A percentile compares a stretch with the other conserved stretches of the same genome.
Conservation (phyloP, 2,888 invertebrate species). For the Calameuta idolon region DNA sequence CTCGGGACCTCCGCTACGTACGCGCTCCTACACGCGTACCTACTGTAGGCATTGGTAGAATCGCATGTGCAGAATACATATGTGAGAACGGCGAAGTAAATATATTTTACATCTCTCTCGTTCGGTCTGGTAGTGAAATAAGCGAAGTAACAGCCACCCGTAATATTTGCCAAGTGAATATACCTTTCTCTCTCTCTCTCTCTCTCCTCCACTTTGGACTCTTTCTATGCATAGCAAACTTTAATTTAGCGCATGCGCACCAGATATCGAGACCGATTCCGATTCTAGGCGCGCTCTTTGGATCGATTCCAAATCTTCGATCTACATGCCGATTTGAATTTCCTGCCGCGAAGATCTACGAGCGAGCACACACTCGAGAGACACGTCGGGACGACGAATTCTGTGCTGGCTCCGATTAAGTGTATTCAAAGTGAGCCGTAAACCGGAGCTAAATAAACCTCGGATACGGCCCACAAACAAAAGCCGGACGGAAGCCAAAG, state of each 20-base stretch:
- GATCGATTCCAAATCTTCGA: slow-evolving; percentile 57
- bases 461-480: slow-evolving; percentile 34
- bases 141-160: slow-evolving; percentile 12
- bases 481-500: slow-evolving; percentile 13
- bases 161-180: slow-evolving; percentile 55
- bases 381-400: slow-evolving; percentile 35
- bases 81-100: not conserved
- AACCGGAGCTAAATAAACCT: slow-evolving; percentile 61
- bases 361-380: not conserved
- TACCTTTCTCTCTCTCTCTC: slow-evolving; percentile 19
- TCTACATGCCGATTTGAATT: not conserved
- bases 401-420: slow-evolving; percentile 55
- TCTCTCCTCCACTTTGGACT: slow-evolving; percentile 15
- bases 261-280: not conserved
- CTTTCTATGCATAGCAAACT: slow-evolving; percentile 10
- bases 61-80: not conserved
- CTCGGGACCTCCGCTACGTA: slow-evolving; percentile 44
- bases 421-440: slow-evolving; percentile 62
- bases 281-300: slow-evolving; percentile 39
- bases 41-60: not conserved
- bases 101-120: slow-evolving; percentile 40
- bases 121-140: slow-evolving; percentile 14
- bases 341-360: not conserved
- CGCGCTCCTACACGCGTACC: not conserved
- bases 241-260: not conserved